phyloP scores from a whole-genome alignment of 1,140 invertebrate species.

The Drusus annulatus region DNA sequence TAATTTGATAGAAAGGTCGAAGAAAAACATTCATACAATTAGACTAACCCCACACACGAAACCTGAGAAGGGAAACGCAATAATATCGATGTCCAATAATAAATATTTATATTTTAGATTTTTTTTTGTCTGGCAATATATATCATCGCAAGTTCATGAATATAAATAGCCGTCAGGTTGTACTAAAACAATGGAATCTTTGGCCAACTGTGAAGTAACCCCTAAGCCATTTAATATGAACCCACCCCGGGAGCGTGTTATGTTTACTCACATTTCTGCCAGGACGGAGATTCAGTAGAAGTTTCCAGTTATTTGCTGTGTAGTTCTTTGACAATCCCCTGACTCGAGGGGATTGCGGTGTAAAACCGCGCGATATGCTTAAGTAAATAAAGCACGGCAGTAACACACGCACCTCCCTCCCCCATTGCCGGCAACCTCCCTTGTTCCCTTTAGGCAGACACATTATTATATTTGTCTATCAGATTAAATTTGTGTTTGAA shows the following conservation, averaged over 20 bases:
- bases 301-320: conserved; percentile 29
- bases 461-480: conserved; percentile 55
- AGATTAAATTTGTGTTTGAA: conserved; percentile 57
- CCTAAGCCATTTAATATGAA: background rate
- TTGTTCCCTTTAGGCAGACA: conserved; percentile 9
- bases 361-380: conserved; percentile 39
- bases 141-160: too few relatives aligned
- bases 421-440: background rate
- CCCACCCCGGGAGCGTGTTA: background rate
- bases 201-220: background rate
- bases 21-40: too few relatives aligned
- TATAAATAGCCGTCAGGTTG: too few relatives aligned
- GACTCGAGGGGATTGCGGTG: conserved; percentile 25
- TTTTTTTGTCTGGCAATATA: too few relatives aligned
- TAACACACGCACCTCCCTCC: conserved; percentile 25
- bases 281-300: conserved; percentile 18
- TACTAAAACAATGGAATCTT: background rate
- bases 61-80: too few relatives aligned
- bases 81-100: too few relatives aligned
- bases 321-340: conserved; percentile 33
- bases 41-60: too few relatives aligned
- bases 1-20: too few relatives aligned
- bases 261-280: conserved; percentile 35
- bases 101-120: too few relatives aligned
- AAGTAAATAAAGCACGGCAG: conserved; percentile 36